Conservation (phyloP, 2,888 invertebrate species). For the Globia sparganii region DNA sequence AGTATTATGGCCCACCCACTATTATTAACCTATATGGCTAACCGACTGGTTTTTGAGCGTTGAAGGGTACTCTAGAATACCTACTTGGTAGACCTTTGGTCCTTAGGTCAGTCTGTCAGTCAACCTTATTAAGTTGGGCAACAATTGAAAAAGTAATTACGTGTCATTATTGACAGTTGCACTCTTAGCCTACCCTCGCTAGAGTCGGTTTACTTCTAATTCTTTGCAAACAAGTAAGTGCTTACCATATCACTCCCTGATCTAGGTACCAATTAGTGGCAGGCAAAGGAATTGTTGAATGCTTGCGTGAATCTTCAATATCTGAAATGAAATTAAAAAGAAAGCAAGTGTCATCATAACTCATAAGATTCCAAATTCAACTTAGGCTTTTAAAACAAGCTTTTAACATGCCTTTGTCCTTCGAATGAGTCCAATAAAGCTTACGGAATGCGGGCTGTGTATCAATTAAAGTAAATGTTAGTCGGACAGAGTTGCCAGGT, state of each 20-base stretch:
- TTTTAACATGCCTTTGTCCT: conserved; percentile 66
- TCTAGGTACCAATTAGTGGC: background rate
- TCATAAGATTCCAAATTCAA: conserved; percentile 11
- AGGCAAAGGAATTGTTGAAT: background rate
- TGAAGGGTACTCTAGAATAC: background rate
- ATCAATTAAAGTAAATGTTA: conserved; percentile 87
- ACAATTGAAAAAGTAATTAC: background rate
- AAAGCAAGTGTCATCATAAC: background rate
- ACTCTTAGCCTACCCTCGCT: too few relatives aligned
- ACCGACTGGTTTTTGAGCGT: background rate
- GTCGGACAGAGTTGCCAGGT: conserved; percentile 76
- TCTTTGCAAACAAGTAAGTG: background rate
- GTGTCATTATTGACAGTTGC: background rate
- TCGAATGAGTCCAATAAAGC: conserved; percentile 78
- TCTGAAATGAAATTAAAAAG: background rate
- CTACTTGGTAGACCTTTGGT: background rate
- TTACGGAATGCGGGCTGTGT: conserved; percentile 82
- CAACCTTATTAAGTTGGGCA: too few relatives aligned
- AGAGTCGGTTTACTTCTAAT: background rate
- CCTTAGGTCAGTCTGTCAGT: too few relatives aligned
- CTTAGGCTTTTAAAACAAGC: conserved; percentile 24
- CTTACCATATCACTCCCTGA: background rate
- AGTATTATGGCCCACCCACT: conserved; percentile 12
- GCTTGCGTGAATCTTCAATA: background rate
- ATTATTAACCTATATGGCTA: background rate